These are phyloP conservation scores for Urophycis tenuis DNA, from an alignment of 2,797 vertebrate genomes.

Conservation along the genomic window DNA sequence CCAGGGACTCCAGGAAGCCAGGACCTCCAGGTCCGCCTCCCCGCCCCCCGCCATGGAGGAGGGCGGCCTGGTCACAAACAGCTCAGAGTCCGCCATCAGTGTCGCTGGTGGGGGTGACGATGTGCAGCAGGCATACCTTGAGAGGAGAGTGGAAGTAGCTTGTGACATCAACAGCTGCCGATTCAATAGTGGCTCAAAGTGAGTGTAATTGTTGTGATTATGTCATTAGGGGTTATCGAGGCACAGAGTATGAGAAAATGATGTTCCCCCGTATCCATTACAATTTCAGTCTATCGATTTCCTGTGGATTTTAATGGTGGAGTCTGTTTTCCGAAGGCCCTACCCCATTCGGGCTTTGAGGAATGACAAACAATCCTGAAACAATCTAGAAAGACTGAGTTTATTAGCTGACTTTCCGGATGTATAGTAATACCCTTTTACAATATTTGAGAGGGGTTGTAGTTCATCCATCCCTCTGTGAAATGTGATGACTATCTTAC, in stretches of 20 bases:
- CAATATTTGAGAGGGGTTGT: no score
- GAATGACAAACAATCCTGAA: background rate
- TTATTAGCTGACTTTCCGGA: background rate
- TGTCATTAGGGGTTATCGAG: background rate
- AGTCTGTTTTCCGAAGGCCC: no score
- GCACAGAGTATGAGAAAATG: background rate
- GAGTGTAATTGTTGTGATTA: no score
- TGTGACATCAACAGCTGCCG: background rate
- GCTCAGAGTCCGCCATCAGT: slow-evolving; percentile 62
- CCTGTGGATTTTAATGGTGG: no score
- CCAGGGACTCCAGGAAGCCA: slow-evolving; percentile 49
- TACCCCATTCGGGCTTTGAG: no score
- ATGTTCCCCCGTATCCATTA: background rate
- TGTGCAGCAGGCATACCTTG: slow-evolving; percentile 52
- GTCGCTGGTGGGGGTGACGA: slow-evolving; percentile 27
- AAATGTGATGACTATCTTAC: background rate
- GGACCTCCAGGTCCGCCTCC: slow-evolving; percentile 42
- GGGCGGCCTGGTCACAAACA: slow-evolving; percentile 47
- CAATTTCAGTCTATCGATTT: no score
- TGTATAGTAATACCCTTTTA: no score
- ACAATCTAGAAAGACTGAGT: background rate
- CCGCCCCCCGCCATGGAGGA: slow-evolving; percentile 33
- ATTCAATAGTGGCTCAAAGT: background rate
- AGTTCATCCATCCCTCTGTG: background rate
- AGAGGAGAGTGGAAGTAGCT: background rate